phyloP scores from a whole-genome alignment of 2,888 invertebrate species.

The Cepaea hortensis region DNA sequence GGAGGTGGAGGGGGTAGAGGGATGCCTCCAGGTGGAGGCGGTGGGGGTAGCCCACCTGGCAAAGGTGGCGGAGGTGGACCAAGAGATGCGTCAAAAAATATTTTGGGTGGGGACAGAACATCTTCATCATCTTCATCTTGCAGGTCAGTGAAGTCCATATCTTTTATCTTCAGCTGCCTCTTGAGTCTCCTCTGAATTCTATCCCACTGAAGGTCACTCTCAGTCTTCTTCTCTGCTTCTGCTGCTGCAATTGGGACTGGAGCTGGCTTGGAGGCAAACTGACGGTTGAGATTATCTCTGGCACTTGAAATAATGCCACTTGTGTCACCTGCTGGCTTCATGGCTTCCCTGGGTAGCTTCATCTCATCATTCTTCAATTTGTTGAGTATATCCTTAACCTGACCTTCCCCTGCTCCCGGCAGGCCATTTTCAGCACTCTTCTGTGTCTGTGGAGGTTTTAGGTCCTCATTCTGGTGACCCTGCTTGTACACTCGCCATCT shows the following conservation, averaged over 20 bases:
- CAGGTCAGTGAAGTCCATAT: constrained; percentile 96
- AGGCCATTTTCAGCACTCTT: constrained; percentile 46
- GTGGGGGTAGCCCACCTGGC: constrained; percentile 60
- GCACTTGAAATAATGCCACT: constrained; percentile 93
- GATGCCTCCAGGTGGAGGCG: constrained; percentile 63
- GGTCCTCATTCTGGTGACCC: constrained; percentile 59
- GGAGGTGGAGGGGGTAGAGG: constrained; percentile 63
- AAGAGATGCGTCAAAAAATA: constrained; percentile 34
- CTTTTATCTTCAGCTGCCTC: constrained; percentile 86
- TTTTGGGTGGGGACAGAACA: constrained; percentile 77
- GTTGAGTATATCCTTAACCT: constrained; percentile 49
- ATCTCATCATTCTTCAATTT: constrained; percentile 42
- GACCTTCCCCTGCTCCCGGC: constrained; percentile 54
- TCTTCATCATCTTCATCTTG: constrained; percentile 89
- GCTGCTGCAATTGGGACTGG: constrained; percentile 72
- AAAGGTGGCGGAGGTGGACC: constrained; percentile 64
- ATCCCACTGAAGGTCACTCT: constrained; percentile 97
- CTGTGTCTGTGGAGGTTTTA: constrained; percentile 32
- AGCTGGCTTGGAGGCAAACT: constrained; percentile 48
- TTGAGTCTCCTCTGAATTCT: constrained; percentile 80
- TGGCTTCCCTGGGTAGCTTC: constrained; percentile 48
- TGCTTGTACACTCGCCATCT: constrained; percentile 76
- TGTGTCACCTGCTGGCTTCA: constrained; percentile 79
- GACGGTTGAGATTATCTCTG: constrained; percentile 85
- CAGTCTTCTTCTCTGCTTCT: constrained; percentile 85